phyloP scores from a whole-genome alignment of 2,113 vertebrate genomes.

The Turnix velox region DNA sequence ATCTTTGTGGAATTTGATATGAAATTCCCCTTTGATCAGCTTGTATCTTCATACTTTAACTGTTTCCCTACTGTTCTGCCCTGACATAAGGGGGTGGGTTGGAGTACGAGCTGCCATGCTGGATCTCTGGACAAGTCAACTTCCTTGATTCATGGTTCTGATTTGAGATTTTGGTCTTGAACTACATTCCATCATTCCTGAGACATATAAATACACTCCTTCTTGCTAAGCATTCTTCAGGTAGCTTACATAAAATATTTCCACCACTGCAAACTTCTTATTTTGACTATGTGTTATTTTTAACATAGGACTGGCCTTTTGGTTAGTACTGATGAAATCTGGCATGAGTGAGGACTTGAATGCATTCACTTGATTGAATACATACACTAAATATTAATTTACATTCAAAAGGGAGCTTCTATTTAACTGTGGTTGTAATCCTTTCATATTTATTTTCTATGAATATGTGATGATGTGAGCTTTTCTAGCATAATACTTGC shows the following conservation, averaged over 20 bases:
- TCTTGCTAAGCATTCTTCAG: neutral
- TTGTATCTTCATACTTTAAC: neutral
- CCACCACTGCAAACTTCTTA: neutral
- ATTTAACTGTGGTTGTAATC: neutral
- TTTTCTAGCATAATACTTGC: neutral
- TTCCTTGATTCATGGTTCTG: neutral
- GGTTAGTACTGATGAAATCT: neutral
- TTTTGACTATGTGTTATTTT: neutral
- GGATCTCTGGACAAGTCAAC: neutral
- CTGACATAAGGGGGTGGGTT: neutral
- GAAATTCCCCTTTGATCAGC: neutral
- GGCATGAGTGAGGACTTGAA: neutral
- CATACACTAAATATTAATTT: neutral
- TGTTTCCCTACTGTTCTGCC: neutral
- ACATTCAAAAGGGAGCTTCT: neutral
- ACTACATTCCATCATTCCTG: neutral
- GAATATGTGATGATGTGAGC: neutral
- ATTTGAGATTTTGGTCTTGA: neutral
- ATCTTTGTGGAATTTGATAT: neutral
- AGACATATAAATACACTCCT: neutral
- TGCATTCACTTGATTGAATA: neutral
- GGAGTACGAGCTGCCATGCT: neutral
- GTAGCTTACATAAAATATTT: neutral
- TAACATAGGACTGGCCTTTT: neutral
- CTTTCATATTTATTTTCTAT: constrained; percentile 31